Evolutionary conservation across 2,888 invertebrate species (phyloP).

Genomic region (Chironomus tentans): DNA sequence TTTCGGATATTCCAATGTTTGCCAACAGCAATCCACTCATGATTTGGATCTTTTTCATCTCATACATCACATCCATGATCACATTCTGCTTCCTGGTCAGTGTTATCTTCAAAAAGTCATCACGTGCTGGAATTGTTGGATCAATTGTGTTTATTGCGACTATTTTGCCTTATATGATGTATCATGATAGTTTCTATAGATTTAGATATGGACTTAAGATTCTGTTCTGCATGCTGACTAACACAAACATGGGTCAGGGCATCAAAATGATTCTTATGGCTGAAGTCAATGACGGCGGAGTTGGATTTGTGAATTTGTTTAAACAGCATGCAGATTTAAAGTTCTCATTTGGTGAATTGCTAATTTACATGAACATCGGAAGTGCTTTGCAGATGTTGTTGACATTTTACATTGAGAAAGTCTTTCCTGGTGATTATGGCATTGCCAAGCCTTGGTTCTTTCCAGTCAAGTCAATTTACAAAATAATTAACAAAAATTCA

Average conservation of each 20-base stretch:
- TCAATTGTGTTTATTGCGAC: background rate
- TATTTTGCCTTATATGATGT: background rate
- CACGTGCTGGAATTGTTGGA: background rate
- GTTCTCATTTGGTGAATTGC: constrained; percentile 55
- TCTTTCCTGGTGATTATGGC: constrained; percentile 72
- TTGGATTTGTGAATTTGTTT: background rate
- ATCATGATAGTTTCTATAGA: background rate
- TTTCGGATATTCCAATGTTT: background rate
- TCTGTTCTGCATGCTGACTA: background rate
- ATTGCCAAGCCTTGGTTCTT: constrained; percentile 71
- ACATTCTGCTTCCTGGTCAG: constrained; percentile 65
- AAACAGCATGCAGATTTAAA: constrained; percentile 50
- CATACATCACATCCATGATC: constrained; percentile 58
- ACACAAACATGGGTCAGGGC: constrained; percentile 1
- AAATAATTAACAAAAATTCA: background rate
- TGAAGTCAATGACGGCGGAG: background rate
- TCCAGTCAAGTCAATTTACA: constrained; percentile 40
- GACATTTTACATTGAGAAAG: constrained; percentile 69
- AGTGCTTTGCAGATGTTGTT: constrained; percentile 57
- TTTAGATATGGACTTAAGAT: background rate
- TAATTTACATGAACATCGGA: constrained; percentile 60
- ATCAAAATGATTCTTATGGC: background rate
- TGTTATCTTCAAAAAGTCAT: constrained; percentile 47
- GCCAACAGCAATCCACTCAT: background rate
- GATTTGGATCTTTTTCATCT: constrained; percentile 48